Base-by-base conservation (phyloP, 1,140 invertebrate genomes). In the Drosophila eugracilis region DNA sequence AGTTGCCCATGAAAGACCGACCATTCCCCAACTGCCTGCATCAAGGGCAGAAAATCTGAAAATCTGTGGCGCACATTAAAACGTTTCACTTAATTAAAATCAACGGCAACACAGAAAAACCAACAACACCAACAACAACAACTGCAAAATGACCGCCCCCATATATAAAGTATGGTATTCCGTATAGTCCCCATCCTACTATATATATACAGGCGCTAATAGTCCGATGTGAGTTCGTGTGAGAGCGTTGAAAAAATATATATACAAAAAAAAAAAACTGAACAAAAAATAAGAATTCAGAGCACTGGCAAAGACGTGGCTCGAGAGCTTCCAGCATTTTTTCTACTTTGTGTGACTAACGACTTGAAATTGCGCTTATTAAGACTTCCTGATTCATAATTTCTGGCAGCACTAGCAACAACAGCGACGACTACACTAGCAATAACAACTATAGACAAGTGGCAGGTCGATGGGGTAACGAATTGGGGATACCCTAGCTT, bases 371-470 rank as follows among this genome's bases (percentile, higher is more conserved):
- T 89, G 85, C 79, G 80, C 80, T 89, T 89, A 89, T 89, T 89
- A 89, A 89, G 85, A 89, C 85, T 89, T 89, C 85, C 85, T 89
- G 85, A 89, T 89, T 84, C 77, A 78, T 85, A 85, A 89, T 85
- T 80, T 74, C 76, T 72, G 72, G 65, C 62, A 83, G 53, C 75
- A 78, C 69, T 53, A 58, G 6, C 34, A 36, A 42, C 37, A 37
- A 37, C 48, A 58, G 10, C 17, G 54, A 5, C 34, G 30, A 42
- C 37, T 15, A 37, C 48, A 58, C 10, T 14, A 37, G 54, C 55
- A 66, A 53, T 24, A 30, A 47, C 44, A 73, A 41, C 63, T 34
- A 41, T 21, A 52, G 24, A 60, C 44, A 52, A 45, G 45, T 26
- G 21, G 22, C 44, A 47, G 39, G 1, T 9, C 2, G 6, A 10